Evolutionary conservation across 2,797 vertebrate genomes (phyloP).

Genomic region (Anas georgica): DNA sequence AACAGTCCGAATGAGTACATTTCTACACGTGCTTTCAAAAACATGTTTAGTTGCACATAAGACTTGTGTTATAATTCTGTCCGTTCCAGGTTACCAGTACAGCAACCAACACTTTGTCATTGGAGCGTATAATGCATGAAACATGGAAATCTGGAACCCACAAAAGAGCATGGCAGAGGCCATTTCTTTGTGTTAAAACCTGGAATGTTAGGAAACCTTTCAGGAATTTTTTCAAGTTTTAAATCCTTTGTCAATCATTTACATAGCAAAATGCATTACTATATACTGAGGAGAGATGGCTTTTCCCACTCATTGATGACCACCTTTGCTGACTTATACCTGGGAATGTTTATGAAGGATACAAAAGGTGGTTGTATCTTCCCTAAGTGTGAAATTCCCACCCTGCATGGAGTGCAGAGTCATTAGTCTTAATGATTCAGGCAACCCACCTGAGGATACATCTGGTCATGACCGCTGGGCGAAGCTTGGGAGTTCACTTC

Average conservation of each 20-base stretch:
- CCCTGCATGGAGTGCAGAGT: rapidly evolving
- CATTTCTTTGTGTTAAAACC: neutral
- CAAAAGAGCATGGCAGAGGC: neutral
- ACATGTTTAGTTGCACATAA: neutral
- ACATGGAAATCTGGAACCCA: neutral
- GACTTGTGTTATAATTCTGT: neutral
- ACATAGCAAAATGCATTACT: neutral
- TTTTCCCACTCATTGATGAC: neutral
- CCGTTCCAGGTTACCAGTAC: neutral
- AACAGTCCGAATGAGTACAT: neutral
- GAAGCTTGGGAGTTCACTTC: neutral
- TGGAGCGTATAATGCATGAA: neutral
- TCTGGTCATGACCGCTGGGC: neutral
- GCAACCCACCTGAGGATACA: neutral
- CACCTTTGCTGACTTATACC: neutral
- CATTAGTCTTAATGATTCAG: neutral
- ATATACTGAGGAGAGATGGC: neutral
- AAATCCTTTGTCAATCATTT: neutral
- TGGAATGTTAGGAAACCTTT: neutral
- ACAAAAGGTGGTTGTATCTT: neutral
- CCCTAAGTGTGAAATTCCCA: neutral
- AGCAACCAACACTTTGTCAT: neutral
- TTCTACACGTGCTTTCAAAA: neutral
- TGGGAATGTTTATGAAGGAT: rapidly evolving
- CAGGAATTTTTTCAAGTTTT: neutral